Conservation (phyloP, 2,888 invertebrate genomes). For the Lasioglossum figueresi region DNA sequence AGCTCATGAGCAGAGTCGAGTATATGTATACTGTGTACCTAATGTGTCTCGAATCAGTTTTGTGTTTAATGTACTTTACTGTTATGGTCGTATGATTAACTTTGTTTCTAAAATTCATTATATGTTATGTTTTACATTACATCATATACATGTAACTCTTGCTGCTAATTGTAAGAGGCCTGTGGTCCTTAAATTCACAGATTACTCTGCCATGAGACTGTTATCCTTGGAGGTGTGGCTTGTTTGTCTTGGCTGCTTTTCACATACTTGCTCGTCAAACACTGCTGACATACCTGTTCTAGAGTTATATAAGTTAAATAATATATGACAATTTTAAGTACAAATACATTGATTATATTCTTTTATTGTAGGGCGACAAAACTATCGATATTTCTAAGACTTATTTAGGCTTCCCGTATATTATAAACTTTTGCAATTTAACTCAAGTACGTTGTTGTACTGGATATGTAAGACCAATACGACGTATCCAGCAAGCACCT, state of each 20-base stretch:
- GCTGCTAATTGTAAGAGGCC: not conserved
- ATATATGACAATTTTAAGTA: not conserved
- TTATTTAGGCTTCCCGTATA: conserved; percentile 89
- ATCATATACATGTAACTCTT: not conserved
- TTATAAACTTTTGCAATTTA: conserved; percentile 90
- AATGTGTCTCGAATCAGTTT: not conserved
- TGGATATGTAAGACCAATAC: conserved; percentile 89
- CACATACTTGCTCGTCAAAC: not conserved
- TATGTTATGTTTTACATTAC: not conserved
- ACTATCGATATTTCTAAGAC: conserved; percentile 90
- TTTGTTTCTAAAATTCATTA: not conserved
- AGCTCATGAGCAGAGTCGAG: conserved; percentile 14
- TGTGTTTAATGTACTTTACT: not conserved
- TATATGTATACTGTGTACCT: not conserved
- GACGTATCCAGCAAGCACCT: conserved; percentile 92
- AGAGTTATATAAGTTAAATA: conserved; percentile 2
- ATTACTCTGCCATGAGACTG: conserved; percentile 18
- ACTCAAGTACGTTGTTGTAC: conserved; percentile 90
- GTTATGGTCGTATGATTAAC: not conserved
- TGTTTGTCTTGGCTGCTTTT: conserved; percentile 9
- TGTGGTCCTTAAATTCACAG: not conserved
- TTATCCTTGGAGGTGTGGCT: not conserved
- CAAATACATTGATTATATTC: not conserved
- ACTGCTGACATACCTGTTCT: conserved; percentile 14
- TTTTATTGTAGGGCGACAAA: conserved; percentile 87